Percentiles rank a stretch among this genome's conserved stretches.
phyloP scores from a whole-genome alignment of 2,888 invertebrate species.

The Cantharis nigra region DNA sequence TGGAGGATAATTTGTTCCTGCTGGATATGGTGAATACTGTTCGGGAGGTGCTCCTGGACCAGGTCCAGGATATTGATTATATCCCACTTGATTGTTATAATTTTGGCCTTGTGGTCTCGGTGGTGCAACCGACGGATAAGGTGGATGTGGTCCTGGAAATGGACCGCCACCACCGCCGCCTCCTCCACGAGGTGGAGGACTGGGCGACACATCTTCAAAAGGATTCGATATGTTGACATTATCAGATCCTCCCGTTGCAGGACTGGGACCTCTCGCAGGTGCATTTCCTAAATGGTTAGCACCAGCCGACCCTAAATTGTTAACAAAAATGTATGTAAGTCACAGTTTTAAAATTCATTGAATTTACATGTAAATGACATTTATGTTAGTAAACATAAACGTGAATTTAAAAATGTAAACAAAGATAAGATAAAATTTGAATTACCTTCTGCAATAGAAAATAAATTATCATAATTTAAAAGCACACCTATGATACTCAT shows the following conservation, averaged over 20 bases:
- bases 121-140: slow-evolving; percentile 55
- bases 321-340: slow-evolving; percentile 29
- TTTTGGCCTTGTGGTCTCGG: slow-evolving; percentile 55
- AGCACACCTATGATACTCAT: not conserved
- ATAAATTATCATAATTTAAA: not conserved
- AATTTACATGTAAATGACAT: not conserved
- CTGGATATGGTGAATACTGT: slow-evolving; percentile 63
- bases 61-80: slow-evolving; percentile 70
- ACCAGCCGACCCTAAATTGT: slow-evolving; percentile 49
- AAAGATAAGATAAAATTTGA: not conserved
- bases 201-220: slow-evolving; percentile 77
- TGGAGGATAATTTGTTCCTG: slow-evolving; percentile 60
- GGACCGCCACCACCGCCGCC: slow-evolving; percentile 38
- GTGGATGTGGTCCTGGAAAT: slow-evolving; percentile 55
- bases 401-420: not conserved
- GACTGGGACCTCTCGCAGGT: slow-evolving; percentile 53
- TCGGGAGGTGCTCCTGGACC: slow-evolving; percentile 59
- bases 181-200: slow-evolving; percentile 50
- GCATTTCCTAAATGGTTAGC: slow-evolving; percentile 55
- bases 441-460: not conserved
- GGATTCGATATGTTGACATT: slow-evolving; percentile 86
- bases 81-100: slow-evolving; percentile 64
- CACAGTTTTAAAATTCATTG: not conserved
- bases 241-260: slow-evolving; percentile 62
- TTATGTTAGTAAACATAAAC: not conserved